phyloP scores from a whole-genome alignment of 1,140 invertebrate species.

The Bombus breviceps region DNA sequence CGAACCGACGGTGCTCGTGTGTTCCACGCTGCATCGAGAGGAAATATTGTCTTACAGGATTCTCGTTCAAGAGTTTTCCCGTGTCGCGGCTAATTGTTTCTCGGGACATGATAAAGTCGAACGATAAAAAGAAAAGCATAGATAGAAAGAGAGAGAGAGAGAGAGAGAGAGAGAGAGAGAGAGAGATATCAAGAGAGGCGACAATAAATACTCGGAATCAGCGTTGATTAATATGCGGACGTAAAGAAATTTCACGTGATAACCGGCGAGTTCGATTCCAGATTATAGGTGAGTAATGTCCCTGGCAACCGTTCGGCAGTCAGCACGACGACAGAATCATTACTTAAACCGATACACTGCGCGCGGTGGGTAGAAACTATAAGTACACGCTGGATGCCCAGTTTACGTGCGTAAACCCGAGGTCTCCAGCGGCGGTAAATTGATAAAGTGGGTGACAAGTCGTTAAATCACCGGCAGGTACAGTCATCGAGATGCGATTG shows the following conservation, averaged over 20 bases:
- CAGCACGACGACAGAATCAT: constrained; percentile 48
- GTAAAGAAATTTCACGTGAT: not conserved
- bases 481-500: constrained; percentile 72
- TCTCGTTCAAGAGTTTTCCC: constrained; percentile 3
- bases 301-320: constrained; percentile 42
- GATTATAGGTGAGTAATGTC: constrained; percentile 38
- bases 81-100: constrained; percentile 3
- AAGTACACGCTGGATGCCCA: constrained; percentile 40
- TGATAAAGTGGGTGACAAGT: constrained; percentile 81
- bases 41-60: constrained; percentile 9
- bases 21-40: too few relatives aligned
- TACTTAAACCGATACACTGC: constrained; percentile 51
- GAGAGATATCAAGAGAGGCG: not conserved
- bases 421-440: constrained; percentile 72
- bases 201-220: not conserved
- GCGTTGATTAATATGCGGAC: not conserved
- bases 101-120: too few relatives aligned
- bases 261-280: not conserved
- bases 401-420: constrained; percentile 55
- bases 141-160: too few relatives aligned
- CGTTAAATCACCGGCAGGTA: constrained; percentile 76
- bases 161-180: too few relatives aligned
- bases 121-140: not conserved
- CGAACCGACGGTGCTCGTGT: not conserved
- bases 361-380: constrained; percentile 47